phyloP scores from a whole-genome alignment of 1,140 invertebrate species.

The Ylistrum balloti region DNA sequence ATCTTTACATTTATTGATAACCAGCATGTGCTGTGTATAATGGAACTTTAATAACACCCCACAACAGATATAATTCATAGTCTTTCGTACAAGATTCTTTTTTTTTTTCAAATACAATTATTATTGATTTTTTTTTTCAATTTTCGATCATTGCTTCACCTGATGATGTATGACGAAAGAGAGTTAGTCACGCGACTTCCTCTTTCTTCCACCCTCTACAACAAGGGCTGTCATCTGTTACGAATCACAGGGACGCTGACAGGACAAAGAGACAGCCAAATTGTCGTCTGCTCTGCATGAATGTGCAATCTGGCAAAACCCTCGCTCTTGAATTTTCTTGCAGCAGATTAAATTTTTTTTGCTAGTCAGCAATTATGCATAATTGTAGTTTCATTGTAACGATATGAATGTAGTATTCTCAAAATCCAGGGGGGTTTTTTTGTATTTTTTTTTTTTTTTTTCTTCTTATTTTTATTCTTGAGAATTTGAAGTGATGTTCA shows the following conservation, averaged over 20 bases:
- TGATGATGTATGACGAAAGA: constrained; percentile 26
- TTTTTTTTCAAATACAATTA: background rate
- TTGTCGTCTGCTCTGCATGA: background rate
- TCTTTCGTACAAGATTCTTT: background rate
- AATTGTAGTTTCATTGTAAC: background rate
- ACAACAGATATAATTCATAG: background rate
- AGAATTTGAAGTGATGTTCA: background rate
- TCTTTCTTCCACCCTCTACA: background rate
- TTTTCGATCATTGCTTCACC: background rate
- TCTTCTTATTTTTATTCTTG: background rate
- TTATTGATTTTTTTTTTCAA: background rate
- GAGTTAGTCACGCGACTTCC: background rate
- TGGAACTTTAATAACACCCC: background rate
- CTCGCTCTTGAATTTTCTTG: background rate
- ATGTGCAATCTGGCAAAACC: constrained; percentile 33
- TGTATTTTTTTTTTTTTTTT: background rate
- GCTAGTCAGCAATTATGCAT: background rate
- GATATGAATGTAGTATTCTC: background rate
- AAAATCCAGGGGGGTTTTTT: no score
- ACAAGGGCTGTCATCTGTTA: background rate
- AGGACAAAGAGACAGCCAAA: constrained; percentile 30
- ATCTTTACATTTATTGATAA: background rate
- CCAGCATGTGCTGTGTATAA: background rate
- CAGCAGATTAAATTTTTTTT: background rate
- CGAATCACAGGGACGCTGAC: background rate